phyloP scores from a whole-genome alignment of 1,140 invertebrate species.

The Pollicipes pollicipes region DNA sequence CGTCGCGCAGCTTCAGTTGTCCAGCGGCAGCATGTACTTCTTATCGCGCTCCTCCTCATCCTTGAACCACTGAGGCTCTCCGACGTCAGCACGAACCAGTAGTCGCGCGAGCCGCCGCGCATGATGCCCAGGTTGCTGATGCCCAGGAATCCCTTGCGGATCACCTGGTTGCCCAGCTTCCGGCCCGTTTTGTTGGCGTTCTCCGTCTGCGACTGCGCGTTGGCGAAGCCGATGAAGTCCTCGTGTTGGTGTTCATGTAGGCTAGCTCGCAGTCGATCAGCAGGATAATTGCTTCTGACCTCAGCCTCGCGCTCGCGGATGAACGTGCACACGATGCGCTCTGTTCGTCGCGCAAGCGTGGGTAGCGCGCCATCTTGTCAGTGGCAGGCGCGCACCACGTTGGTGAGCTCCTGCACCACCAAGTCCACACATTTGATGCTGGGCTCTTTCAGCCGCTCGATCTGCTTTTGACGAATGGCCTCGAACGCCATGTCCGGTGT shows the following conservation, averaged over 20 bases:
- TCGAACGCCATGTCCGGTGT: conserved; percentile 99
- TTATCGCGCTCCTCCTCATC: conserved; percentile 78
- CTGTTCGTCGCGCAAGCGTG: conserved; percentile 92
- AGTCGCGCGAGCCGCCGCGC: conserved; percentile 93
- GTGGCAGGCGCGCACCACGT: conserved; percentile 86
- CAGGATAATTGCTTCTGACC: conserved; percentile 84
- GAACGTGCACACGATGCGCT: conserved; percentile 86
- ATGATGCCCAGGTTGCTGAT: conserved; percentile 95
- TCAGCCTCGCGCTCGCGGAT: conserved; percentile 83
- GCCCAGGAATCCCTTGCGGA: conserved; percentile 96
- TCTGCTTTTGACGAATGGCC: conserved; percentile 98
- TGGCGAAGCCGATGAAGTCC: conserved; percentile 98
- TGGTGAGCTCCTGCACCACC: conserved; percentile 84
- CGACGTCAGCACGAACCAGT: conserved; percentile 99
- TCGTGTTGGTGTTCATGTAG: conserved; percentile 99
- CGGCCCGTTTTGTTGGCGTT: conserved; percentile 66
- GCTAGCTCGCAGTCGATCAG: conserved; percentile 93
- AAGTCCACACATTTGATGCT: conserved; percentile 95
- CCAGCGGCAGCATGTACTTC: conserved; percentile 42
- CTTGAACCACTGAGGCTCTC: conserved; percentile 96
- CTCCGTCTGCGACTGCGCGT: conserved; percentile 89
- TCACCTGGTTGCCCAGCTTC: conserved; percentile 91
- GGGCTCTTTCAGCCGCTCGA: conserved; percentile 85
- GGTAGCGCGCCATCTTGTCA: conserved; percentile 86
- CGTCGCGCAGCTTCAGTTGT: conserved; percentile 82